A percentile compares a stretch with the other conserved stretches of the same genome.
Evolutionary conservation across 2,888 invertebrate genomes (phyloP).

Genomic region (Trisateles emortualis): DNA sequence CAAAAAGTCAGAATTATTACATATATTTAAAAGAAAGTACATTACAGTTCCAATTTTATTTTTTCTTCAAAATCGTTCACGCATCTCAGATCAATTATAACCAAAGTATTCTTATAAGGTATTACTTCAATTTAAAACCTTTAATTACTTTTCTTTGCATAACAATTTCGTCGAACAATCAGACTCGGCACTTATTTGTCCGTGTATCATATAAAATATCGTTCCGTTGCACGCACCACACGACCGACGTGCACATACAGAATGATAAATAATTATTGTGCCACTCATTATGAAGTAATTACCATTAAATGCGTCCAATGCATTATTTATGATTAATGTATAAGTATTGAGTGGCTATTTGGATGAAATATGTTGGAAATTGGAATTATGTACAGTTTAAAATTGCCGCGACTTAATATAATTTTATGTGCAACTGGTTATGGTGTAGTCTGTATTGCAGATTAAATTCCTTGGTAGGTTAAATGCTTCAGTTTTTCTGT

Average conservation of each 20-base stretch:
- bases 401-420: neutral
- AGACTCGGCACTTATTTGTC: constrained; percentile 11
- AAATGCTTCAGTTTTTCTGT: too few relatives aligned
- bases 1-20: too few relatives aligned
- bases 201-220: constrained; percentile 58
- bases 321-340: constrained; percentile 63
- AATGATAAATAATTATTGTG: constrained; percentile 72
- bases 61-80: neutral
- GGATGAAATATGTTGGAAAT: neutral
- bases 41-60: neutral
- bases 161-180: constrained; percentile 13
- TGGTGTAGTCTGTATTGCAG: neutral
- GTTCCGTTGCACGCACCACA: constrained; percentile 66
- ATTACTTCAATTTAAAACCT: constrained; percentile 7
- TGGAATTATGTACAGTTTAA: neutral
- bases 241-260: constrained; percentile 53
- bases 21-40: neutral
- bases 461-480: too few relatives aligned
- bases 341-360: constrained; percentile 9
- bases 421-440: neutral
- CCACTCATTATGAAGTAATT: constrained; percentile 76
- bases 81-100: neutral
- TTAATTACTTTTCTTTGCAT: constrained; percentile 11
- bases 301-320: constrained; percentile 67
- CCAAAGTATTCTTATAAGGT: neutral